These are phyloP conservation scores for Heterotilapia buettikoferi DNA, from an alignment of 2,113 vertebrate genomes.

Conservation along the genomic window DNA sequence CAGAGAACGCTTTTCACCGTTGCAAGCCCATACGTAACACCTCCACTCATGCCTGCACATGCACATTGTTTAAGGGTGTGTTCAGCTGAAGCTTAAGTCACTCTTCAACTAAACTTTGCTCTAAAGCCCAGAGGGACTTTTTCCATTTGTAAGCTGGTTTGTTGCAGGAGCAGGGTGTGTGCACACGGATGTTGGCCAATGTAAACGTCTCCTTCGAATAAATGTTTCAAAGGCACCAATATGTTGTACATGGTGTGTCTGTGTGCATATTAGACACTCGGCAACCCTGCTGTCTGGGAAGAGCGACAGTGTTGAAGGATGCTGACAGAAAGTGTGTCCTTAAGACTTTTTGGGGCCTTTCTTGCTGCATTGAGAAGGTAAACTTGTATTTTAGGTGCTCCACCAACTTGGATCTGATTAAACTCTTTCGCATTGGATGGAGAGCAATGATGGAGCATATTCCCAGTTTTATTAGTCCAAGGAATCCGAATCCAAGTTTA, in stretches of 20 bases:
- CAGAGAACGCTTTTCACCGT: background rate
- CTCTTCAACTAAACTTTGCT: background rate
- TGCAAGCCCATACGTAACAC: constrained; percentile 10
- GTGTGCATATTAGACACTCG: background rate
- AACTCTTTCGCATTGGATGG: background rate
- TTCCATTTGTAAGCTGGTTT: background rate
- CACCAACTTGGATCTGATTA: background rate
- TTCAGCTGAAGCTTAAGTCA: background rate
- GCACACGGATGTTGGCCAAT: background rate
- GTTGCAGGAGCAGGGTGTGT: background rate
- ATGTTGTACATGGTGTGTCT: background rate
- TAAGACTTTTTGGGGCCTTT: background rate
- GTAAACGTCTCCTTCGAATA: background rate
- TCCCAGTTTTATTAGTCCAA: background rate
- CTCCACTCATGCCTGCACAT: constrained; percentile 43
- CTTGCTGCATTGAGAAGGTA: background rate
- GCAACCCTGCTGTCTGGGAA: background rate
- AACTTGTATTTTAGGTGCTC: background rate
- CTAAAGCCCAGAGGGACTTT: background rate
- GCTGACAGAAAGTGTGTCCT: background rate
- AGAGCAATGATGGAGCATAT: background rate
- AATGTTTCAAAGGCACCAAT: background rate
- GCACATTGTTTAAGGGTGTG: constrained; percentile 31
- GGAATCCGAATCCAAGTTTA: background rate
- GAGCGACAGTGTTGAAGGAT: background rate